phyloP scores from a whole-genome alignment of 2,113 vertebrate genomes.

The Porphyrio hochstetteri region DNA sequence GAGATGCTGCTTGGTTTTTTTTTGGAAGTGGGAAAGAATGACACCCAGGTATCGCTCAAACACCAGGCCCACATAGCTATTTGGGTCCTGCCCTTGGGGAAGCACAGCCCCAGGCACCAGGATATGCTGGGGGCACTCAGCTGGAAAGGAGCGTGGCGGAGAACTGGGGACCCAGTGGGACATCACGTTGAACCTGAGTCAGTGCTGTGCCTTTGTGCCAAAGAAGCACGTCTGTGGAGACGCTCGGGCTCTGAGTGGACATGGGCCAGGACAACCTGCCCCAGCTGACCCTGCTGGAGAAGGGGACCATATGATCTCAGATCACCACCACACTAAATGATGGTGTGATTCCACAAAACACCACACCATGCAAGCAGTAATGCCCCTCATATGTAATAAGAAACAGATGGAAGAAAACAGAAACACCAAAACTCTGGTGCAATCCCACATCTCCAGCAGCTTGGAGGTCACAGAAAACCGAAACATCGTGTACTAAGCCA shows the following conservation, averaged over 20 bases:
- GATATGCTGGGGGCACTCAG: neutral
- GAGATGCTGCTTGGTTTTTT: neutral
- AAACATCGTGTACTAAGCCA: neutral
- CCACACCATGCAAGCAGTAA: neutral
- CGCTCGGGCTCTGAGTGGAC: no score
- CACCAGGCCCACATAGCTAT: neutral
- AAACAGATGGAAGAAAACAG: neutral
- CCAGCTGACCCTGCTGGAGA: neutral
- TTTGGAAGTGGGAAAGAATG: neutral
- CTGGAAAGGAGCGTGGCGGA: neutral
- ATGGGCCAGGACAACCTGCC: neutral
- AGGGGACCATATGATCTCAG: neutral
- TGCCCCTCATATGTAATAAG: fast-evolving
- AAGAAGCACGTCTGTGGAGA: no score
- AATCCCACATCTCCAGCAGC: neutral
- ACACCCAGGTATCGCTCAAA: neutral
- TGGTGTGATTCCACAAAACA: neutral
- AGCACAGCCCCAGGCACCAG: neutral
- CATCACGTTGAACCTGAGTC: neutral
- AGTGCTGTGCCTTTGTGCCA: neutral
- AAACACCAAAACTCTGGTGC: fast-evolving
- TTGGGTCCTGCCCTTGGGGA: neutral
- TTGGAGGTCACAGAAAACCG: neutral
- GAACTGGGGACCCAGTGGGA: neutral
- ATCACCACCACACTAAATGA: neutral